Base-by-base conservation (phyloP, 2,113 vertebrate species). In the Baryphthengus martii region DNA sequence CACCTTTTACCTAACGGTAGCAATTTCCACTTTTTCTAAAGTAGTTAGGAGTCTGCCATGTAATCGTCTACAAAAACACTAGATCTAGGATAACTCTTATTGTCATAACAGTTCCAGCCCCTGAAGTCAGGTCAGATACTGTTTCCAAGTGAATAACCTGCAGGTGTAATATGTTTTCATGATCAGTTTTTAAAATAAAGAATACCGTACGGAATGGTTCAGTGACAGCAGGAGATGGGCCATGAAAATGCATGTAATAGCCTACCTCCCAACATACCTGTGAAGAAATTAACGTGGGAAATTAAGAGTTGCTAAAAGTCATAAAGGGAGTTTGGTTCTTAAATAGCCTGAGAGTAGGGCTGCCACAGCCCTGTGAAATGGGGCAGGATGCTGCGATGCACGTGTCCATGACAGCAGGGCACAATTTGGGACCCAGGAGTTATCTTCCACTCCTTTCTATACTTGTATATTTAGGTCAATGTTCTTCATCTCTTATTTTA, bases 101-200 rank as follows among this genome's bases (percentile, higher is more conserved):
- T 68, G 26, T 42, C 1, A 1, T 50, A 71, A 49, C 0, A 2
- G 20, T 29, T 66, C 37, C 3, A 6, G 25, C 24, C 9, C 14
- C 37, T 66, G 62, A n/a, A 52, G 37, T 28, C 47, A 74, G n/a
- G 45, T 52, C 47, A 45, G 62, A 25, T 66, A 56, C 21, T 86
- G 25, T 86, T 92, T 77, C 35, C 39, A 80, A 35, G 13, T 50
- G 42, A 80, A 66, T 79, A 85, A 53, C 31, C 10, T n/a, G 19
- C 37, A 61, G 53, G 55, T 73, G 16, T 29, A 42, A 24, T 58
- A 26, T 9, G 14, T 50, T 80, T 83, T 74, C 45, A 66, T 50
- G 19, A 21, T 39, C 73, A 75, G 4, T 59, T 90, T 88, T 90
- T 90, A 73, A 74, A 11, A 50, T 35, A 84, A 86, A 68, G 28